Percentiles rank a stretch among this genome's conserved stretches.
phyloP scores from a whole-genome alignment of 2,888 invertebrate genomes.

The Parochlus steinenii region DNA sequence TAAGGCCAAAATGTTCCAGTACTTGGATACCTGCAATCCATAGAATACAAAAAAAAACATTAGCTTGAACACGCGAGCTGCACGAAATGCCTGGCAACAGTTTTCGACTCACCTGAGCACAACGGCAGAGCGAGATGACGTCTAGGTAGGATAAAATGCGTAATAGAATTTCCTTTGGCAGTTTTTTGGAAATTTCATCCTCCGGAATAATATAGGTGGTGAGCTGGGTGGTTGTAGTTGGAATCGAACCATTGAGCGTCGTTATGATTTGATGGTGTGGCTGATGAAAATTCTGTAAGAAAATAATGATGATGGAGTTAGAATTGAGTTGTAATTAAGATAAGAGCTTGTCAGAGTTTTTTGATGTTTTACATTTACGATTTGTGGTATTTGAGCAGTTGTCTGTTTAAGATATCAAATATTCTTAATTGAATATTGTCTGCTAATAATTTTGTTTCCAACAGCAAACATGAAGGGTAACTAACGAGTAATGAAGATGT shows the following conservation, averaged over 20 bases:
- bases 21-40: constrained; percentile 45
- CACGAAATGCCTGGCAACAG: too few species aligned
- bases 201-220: constrained; percentile 34
- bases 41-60: constrained; percentile 4
- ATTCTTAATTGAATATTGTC: too few species aligned
- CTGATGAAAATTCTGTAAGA: constrained; percentile 8
- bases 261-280: constrained; percentile 11
- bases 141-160: constrained; percentile 91
- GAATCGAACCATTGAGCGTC: constrained; percentile 9
- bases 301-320: too few species aligned
- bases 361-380: too few species aligned
- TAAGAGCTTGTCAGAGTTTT: too few species aligned
- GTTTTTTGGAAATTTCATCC: constrained; percentile 85
- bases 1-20: constrained; percentile 93
- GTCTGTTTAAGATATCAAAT: too few species aligned
- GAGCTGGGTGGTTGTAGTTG: not conserved
- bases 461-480: too few species aligned
- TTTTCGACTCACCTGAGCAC: constrained; percentile 66
- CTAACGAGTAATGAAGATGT: too few species aligned
- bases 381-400: too few species aligned
- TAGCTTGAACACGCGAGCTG: too few species aligned
- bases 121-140: constrained; percentile 86
- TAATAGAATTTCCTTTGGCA: constrained; percentile 90
- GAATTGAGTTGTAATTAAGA: too few species aligned
- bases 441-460: too few species aligned